Conservation (phyloP, 2,888 invertebrate species). For the Hofmannophila pseudospretella region DNA sequence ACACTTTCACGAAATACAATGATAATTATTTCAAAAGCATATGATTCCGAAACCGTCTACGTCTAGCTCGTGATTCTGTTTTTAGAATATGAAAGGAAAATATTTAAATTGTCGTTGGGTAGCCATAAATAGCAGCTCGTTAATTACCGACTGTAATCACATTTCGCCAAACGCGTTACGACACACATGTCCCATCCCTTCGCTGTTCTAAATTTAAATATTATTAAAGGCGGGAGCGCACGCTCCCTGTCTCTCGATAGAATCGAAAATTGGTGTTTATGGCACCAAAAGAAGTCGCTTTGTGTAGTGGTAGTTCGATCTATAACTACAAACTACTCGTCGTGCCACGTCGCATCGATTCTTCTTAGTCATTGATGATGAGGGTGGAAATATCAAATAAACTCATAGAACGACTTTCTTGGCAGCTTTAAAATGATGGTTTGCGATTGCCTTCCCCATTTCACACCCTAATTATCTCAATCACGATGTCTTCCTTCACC, state of each 20-base stretch:
- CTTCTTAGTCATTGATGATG: no score
- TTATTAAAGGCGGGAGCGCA: slow-evolving; percentile 67
- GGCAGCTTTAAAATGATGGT: no score
- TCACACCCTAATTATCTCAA: no score
- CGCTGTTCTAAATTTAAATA: slow-evolving; percentile 74
- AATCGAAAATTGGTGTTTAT: slow-evolving; percentile 65
- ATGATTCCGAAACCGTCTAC: slow-evolving; percentile 48
- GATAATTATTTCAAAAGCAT: slow-evolving; percentile 57
- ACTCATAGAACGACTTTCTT: no score
- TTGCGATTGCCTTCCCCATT: no score
- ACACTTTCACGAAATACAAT: slow-evolving; percentile 72
- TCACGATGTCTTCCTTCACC: no score
- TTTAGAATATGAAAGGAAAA: slow-evolving; percentile 52
- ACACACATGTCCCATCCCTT: slow-evolving; percentile 77
- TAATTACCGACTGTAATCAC: slow-evolving; percentile 75
- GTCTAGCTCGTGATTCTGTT: slow-evolving; percentile 26
- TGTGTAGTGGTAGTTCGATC: no score
- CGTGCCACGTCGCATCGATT: no score
- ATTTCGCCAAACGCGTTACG: slow-evolving; percentile 77
- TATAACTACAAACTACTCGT: no score
- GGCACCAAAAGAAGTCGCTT: no score
- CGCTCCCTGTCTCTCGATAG: slow-evolving; percentile 63
- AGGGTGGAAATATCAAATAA: no score
- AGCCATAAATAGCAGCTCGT: slow-evolving; percentile 68
- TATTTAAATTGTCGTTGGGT: slow-evolving; percentile 45